Conservation (phyloP, 64 coral and sea anemone species). For the Montipora foliosa region DNA sequence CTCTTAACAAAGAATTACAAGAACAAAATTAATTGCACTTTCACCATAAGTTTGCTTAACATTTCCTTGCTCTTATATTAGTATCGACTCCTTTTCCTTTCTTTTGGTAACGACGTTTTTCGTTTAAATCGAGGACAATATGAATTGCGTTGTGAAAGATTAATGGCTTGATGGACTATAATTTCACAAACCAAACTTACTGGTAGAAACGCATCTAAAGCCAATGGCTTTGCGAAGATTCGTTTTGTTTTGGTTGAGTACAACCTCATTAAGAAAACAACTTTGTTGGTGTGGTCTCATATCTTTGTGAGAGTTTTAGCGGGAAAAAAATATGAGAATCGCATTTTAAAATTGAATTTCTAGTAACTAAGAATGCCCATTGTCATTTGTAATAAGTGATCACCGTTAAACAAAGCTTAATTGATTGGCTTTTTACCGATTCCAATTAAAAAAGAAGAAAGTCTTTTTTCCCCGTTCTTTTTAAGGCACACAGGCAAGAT, state of each 20-base stretch:
- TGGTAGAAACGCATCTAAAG: slow-evolving; percentile 33
- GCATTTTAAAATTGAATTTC: background rate
- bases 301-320: background rate
- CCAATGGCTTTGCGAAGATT: slow-evolving; percentile 27
- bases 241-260: slow-evolving; percentile 15
- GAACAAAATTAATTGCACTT: background rate
- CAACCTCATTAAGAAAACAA: slow-evolving; percentile 33
- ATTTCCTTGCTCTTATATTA: too few species aligned
- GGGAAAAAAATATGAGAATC: background rate
- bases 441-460: too few species aligned
- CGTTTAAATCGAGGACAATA: background rate
- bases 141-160: slow-evolving; percentile 26
- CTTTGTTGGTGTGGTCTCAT: slow-evolving; percentile 7
- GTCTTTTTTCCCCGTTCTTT: background rate
- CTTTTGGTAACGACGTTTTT: background rate
- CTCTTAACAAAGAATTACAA: background rate
- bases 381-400: background rate
- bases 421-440: background rate
- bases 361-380: background rate
- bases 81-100: background rate
- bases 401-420: background rate
- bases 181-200: slow-evolving; percentile 29
- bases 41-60: background rate
- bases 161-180: slow-evolving; percentile 4
- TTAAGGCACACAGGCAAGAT: background rate